These are phyloP conservation scores for Clarias magur DNA, from an alignment of 2,113 vertebrate species.

Conservation along the genomic window DNA sequence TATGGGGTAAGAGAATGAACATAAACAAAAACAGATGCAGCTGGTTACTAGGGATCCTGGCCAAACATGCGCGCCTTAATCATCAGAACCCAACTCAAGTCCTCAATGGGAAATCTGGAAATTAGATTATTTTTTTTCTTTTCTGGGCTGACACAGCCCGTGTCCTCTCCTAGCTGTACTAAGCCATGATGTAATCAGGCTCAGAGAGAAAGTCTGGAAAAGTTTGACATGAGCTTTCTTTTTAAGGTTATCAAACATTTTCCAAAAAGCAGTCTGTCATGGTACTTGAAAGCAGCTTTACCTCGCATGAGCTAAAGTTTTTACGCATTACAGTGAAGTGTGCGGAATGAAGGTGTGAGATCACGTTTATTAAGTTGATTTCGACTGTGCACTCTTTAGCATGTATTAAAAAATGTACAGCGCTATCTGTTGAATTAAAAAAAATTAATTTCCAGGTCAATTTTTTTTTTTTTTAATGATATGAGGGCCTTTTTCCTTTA, in stretches of 20 bases:
- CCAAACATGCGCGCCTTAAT: conserved; percentile 73
- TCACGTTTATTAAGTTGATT: too few species aligned
- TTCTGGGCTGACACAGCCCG: conserved; percentile 28
- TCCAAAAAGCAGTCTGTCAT: neutral
- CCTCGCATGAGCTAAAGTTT: too few species aligned
- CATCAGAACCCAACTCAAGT: conserved; percentile 62
- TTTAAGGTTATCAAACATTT: neutral
- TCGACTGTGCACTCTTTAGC: too few species aligned
- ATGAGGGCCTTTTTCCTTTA: too few species aligned
- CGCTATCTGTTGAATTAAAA: too few species aligned
- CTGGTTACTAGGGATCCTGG: conserved; percentile 75
- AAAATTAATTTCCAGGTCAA: too few species aligned
- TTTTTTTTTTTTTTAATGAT: too few species aligned
- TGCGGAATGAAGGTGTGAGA: too few species aligned
- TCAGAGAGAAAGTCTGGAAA: neutral
- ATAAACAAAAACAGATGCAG: conserved; percentile 81
- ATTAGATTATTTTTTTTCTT: conserved; percentile 57
- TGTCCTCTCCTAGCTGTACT: neutral
- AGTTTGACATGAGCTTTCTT: neutral
- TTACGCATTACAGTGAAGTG: too few species aligned
- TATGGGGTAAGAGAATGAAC: conserved; percentile 70
- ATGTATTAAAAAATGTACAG: too few species aligned
- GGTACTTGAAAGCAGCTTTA: too few species aligned
- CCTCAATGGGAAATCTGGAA: conserved; percentile 69
- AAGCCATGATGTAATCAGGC: neutral